Base-by-base conservation (phyloP, 2,113 vertebrate species). In the Sisor rabdophorus region DNA sequence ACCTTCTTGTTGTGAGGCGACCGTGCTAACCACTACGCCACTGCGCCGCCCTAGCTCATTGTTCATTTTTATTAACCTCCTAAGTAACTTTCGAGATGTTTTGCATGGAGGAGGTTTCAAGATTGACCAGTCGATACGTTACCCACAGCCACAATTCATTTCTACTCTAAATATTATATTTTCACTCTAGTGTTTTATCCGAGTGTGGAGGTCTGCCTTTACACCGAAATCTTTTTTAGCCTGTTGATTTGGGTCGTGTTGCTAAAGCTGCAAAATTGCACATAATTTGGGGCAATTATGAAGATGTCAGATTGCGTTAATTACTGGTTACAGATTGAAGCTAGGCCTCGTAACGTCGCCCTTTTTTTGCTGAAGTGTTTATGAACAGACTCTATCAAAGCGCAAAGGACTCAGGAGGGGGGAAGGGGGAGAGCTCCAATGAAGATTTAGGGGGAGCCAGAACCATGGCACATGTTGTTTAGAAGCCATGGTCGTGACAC, bases 361-460 rank as follows among this genome's bases (percentile, higher is more conserved):
- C 11, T 36, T 71, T 54, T 13, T 28, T n/a, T 44, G 16, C 40
- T 44, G 8, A 68, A 48, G 20, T 50, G 64, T 67, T 44, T 56
- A 40, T 24, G 7, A 28, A 60, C 13, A 73, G 47, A 59, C n/a
- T n/a, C 10, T 32, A 17, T 9, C 22, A 28, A 28, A 53, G 16
- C 13, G 40, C 32, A 17, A 8, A 44, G 16, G 30, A 22, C 20
- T 16, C 30, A 0, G 15, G 15, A 5, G 32, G 3, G 3, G 32
- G 32, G 32, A 4, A 7, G 32, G 32, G 7, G 3, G 32, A 36
- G 32, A 4, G 32, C 59, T 30, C 52, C 40, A 75, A 59, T 81
- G 71, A 81, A 7, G 48, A 64, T 71, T 81, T 52, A 54, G 19
- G 50, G 11, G 44, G 60, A 26, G 26, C 24, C 32, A 19, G 58